These are phyloP conservation scores for Oegoconia quadripuncta DNA, from an alignment of 2,888 invertebrate genomes.

Conservation along the genomic window DNA sequence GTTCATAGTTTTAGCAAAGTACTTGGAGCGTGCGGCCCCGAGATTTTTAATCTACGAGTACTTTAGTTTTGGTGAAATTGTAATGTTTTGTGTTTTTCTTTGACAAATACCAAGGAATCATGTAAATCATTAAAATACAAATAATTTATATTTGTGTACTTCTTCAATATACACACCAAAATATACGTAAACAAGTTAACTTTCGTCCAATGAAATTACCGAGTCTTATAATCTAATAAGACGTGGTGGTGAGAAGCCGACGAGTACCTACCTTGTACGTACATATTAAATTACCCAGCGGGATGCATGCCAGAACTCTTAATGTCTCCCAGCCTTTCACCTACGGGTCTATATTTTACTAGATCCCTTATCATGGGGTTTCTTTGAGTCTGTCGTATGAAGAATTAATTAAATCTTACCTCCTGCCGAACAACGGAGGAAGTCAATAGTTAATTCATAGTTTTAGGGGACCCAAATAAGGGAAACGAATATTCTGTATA, in stretches of 20 bases:
- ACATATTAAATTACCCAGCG: constrained; percentile 32
- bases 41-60: too few species aligned
- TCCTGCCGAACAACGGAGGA: too few species aligned
- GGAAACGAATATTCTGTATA: background rate
- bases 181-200: too few species aligned
- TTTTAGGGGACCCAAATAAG: background rate
- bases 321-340: constrained; percentile 25
- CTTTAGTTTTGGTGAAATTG: too few species aligned
- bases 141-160: too few species aligned
- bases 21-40: too few species aligned
- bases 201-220: background rate
- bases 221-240: background rate
- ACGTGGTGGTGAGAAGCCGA: constrained; percentile 1
- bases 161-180: too few species aligned
- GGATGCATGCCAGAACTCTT: constrained; percentile 29
- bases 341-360: constrained; percentile 34
- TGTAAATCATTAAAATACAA: too few species aligned
- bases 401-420: constrained; percentile 45
- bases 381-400: constrained; percentile 38
- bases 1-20: too few species aligned
- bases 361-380: constrained; percentile 19
- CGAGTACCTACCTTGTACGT: too few species aligned
- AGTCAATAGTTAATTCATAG: constrained; percentile 6
- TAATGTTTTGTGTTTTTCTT: too few species aligned
- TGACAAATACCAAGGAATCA: too few species aligned